A percentile compares a stretch with the other conserved stretches of the same genome.
Conservation (phyloP, 2,113 vertebrate genomes). For the Nanorana parkeri region DNA sequence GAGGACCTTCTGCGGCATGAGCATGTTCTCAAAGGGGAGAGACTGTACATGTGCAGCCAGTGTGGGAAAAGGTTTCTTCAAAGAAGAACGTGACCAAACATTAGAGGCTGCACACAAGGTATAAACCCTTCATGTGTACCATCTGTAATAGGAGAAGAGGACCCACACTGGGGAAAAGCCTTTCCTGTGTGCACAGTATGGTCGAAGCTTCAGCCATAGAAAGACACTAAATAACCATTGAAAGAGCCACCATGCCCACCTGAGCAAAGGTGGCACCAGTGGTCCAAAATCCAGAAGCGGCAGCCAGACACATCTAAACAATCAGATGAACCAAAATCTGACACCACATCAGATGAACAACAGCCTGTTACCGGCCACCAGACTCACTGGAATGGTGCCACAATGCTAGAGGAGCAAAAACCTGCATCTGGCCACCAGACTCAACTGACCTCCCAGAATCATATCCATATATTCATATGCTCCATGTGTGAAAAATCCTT, state of each 20-base stretch:
- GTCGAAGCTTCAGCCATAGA: slow-evolving; percentile 9
- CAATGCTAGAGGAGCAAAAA: no score
- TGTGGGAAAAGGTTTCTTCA: slow-evolving; percentile 73
- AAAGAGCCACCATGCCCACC: not conserved
- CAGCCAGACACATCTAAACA: no score
- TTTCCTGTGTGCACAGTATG: not conserved
- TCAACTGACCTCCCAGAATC: not conserved
- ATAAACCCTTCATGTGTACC: slow-evolving; percentile 60
- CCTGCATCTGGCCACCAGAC: not conserved
- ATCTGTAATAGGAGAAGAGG: slow-evolving; percentile 61
- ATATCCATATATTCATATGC: not conserved
- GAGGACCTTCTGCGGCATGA: slow-evolving; percentile 74
- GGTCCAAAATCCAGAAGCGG: no score
- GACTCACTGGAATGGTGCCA: no score
- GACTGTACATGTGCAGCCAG: slow-evolving; percentile 68
- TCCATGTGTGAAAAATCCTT: slow-evolving; percentile 35
- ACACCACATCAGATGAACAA: no score
- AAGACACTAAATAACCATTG: slow-evolving; percentile 3
- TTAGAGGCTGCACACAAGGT: slow-evolving; percentile 64
- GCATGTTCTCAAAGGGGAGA: slow-evolving; percentile 70
- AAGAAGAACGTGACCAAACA: slow-evolving; percentile 71
- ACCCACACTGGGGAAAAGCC: not conserved
- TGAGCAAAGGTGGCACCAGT: no score
- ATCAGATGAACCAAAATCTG: no score
- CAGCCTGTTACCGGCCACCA: no score